Evolutionary conservation across 1,140 invertebrate species (phyloP).

Genomic region (Venustaconcha ellipsiformis): DNA sequence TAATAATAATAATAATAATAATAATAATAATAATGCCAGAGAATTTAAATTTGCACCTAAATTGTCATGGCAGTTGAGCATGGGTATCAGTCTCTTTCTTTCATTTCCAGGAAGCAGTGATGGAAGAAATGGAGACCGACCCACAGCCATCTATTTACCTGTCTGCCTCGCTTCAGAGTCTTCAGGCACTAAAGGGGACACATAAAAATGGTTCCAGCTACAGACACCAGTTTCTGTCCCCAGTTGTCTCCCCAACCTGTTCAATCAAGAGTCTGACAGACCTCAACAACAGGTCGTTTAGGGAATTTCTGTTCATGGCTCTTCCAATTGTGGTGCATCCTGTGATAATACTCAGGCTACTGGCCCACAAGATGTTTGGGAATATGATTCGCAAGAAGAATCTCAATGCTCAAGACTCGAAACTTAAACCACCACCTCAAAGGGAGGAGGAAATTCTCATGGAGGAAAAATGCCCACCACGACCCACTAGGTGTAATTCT

Average conservation of each 20-base stretch:
- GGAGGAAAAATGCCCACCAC: conserved; percentile 54
- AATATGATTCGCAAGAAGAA: conserved; percentile 64
- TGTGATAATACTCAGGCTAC: conserved; percentile 74
- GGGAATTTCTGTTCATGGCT: conserved; percentile 64
- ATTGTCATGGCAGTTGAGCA: too few species aligned
- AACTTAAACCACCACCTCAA: conserved; percentile 53
- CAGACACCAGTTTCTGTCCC: conserved; percentile 40
- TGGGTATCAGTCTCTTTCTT: neutral
- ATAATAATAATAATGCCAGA: too few species aligned
- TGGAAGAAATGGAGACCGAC: conserved; percentile 45
- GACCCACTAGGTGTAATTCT: conserved; percentile 3
- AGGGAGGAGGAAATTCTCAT: conserved; percentile 46
- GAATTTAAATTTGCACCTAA: too few species aligned
- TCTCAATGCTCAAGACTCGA: conserved; percentile 46
- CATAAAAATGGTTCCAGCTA: conserved; percentile 24
- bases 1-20: too few species aligned
- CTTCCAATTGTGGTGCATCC: conserved; percentile 74
- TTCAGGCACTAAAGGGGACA: conserved; percentile 30
- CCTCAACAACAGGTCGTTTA: conserved; percentile 50
- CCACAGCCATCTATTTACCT: conserved; percentile 38
- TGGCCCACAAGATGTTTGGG: conserved; percentile 74
- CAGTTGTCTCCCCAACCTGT: conserved; percentile 53
- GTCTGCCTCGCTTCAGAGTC: conserved; percentile 51
- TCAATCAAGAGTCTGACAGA: conserved; percentile 55
- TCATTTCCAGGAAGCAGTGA: conserved; percentile 53